These are phyloP conservation scores for Folsomia manolachei DNA, from an alignment of 2,888 invertebrate genomes.

Conservation along the genomic window DNA sequence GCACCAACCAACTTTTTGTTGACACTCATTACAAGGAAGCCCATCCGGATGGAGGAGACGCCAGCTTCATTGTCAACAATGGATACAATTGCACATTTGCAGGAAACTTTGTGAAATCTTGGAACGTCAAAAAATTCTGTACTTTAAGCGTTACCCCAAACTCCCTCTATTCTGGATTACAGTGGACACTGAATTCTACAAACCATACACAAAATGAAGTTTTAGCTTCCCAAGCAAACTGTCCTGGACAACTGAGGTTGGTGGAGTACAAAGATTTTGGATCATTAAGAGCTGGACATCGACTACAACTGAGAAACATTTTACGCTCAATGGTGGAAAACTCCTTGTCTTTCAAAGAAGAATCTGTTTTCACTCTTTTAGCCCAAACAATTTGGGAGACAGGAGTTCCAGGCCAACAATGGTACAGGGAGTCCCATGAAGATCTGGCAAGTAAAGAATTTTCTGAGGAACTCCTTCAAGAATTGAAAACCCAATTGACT, in stretches of 20 bases:
- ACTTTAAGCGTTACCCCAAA: neutral
- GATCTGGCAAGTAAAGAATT: slow-evolving; percentile 16
- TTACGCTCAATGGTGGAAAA: slow-evolving; percentile 16
- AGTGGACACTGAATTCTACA: slow-evolving; percentile 23
- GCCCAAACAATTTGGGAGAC: neutral
- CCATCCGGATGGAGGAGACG: slow-evolving; percentile 3
- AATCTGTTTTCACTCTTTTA: slow-evolving; percentile 27
- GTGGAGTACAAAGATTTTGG: slow-evolving; percentile 32
- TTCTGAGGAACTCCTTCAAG: slow-evolving; percentile 1
- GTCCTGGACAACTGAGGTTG: neutral
- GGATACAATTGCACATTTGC: neutral
- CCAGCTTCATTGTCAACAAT: neutral
- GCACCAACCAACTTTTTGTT: neutral
- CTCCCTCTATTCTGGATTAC: slow-evolving; percentile 13
- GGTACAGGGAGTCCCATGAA: slow-evolving; percentile 23
- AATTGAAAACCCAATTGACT: neutral
- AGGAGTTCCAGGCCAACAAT: neutral
- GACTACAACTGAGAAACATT: slow-evolving; percentile 32
- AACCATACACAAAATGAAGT: slow-evolving; percentile 26
- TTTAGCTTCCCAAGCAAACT: slow-evolving; percentile 13
- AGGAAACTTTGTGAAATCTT: neutral
- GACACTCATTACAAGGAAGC: neutral
- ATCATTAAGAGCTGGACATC: slow-evolving; percentile 27
- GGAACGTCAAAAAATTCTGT: neutral
- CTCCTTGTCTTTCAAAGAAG: slow-evolving; percentile 21